Base-by-base conservation (phyloP, 2,113 vertebrate species). In the Bos javanicus region DNA sequence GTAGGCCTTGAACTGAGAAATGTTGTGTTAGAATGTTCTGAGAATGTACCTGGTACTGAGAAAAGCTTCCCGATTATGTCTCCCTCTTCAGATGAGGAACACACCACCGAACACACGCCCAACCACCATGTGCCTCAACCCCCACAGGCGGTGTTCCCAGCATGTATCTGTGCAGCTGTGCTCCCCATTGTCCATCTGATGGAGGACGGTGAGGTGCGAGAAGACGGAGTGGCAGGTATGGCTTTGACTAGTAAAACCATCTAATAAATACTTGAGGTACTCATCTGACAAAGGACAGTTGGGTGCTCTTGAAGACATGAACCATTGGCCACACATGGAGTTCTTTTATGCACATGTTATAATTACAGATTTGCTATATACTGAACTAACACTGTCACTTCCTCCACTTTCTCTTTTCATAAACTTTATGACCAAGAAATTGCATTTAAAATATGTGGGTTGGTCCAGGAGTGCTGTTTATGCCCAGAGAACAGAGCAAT, bases 91-190 rank as follows among this genome's bases (percentile, higher is more conserved):
- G 99, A 99, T 98, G 99, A 99, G 83, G 99, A 99, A 62, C 99
- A 99, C 97, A 99, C 99, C 43, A 99, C 99, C 0, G 99, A 99
- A 90, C 99, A 99, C 98, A 99, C 99, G 0, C 99, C 99, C 14
- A 99, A 99, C 59, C 99, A 99, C 90, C 99, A 99, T 13, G 99
- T 99, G 97, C 98, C 99, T 23, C 99, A 99, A 43, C 99, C 99
- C 0, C 99, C 99, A 0, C 99, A 99, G 96, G 99, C 99, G 5
- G 99, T 99, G 80, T 99, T 99, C 98, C 99, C 99, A 98, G 99
- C 99, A 0, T 99, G 99, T 98, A 99, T 99, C 97, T 99, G 99
- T 98, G 99, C 99, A 21, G 99, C 99, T 0, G 99, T 99, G 54
- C 99, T 99, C 15, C 99, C 99, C 16, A 99, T 99, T 56, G 99